Evolutionary conservation across 2,113 vertebrate species (phyloP), one percentile per base, ranked within the genome.

Genomic region (Dascyllus trimaculatus): DNA sequence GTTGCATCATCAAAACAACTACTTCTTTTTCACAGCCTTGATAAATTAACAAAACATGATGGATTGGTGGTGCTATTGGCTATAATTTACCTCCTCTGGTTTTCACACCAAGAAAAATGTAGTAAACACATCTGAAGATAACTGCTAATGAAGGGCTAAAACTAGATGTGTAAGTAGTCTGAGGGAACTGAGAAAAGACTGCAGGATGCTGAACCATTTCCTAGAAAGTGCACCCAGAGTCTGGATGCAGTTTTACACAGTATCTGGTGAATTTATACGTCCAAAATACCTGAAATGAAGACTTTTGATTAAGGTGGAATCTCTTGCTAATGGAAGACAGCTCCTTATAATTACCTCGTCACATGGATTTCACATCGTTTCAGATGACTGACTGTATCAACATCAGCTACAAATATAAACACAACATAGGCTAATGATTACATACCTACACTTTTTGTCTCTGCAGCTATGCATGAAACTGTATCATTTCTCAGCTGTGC

Each of bases 21-120:
- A 75, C 32, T 35, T 53, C 0, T 15, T 52, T 46, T 53, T 48
- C 32, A 38, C 25, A 72, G 58, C 43, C 6, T 53, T 63, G 18
- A 53, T 40, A 8, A 40, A 56, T 29, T 35, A 71, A 25, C 49
- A 32, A 40, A 75, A 15, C 45, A n/a, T 58, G 66, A 71, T 76
- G 38, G 56, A 72, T 75, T 43, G 21, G 32, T 71, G 13, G 24
- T 1, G 2, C 8, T 40, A 2, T 58, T 51, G 46, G 2, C 46
- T 69, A 29, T 61, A 40, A 35, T 74, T 74, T 52, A 52, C 69
- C 64, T 73, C 73, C 68, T 29, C 21, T 67, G 56, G 77, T 49
- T 63, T 49, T 73, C 45, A 24, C 46, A 51, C 10, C 11, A 51
- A 26, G 11, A 17, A 13, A 56, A 18, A 52, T 49, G 15, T 35